Percentiles rank a stretch among this genome's conserved stretches.
phyloP scores from a whole-genome alignment of 1,140 invertebrate species.

The Tigriopus japonicus region DNA sequence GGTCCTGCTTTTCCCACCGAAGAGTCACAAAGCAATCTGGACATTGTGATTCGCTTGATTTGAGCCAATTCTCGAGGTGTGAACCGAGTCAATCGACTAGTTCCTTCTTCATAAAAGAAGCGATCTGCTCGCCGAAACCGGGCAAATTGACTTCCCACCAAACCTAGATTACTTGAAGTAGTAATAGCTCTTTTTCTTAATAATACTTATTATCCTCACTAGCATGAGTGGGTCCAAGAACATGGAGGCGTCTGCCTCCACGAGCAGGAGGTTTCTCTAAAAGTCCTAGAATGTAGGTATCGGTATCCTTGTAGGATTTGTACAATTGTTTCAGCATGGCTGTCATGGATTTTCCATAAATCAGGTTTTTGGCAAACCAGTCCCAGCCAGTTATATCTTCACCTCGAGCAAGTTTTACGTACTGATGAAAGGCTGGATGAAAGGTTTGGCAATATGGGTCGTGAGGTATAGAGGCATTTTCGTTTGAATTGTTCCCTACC shows the following conservation, averaged over 20 bases:
- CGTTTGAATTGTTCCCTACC: neutral
- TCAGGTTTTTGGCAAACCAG: neutral
- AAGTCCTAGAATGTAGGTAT: neutral
- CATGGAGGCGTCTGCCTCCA: neutral
- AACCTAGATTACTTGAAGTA: no score
- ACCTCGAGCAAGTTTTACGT: neutral
- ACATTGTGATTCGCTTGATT: neutral
- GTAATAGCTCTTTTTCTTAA: no score
- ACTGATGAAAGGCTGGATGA: neutral
- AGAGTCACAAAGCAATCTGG: neutral
- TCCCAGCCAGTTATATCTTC: neutral
- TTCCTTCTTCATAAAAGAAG: neutral
- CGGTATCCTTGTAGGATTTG: neutral
- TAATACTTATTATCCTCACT: neutral
- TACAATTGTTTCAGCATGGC: neutral
- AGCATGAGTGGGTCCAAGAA: neutral
- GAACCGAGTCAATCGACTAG: neutral
- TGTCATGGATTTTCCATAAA: neutral
- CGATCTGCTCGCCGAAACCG: neutral
- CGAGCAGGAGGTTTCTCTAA: neutral
- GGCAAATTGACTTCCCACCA: slow-evolving; percentile 1
- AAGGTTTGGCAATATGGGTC: neutral
- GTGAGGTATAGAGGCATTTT: neutral
- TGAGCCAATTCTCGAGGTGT: neutral
- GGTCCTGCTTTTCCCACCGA: no score